These are phyloP conservation scores for Vicugna pacos DNA, from an alignment of 2,113 vertebrate genomes.

Conservation along the genomic window DNA sequence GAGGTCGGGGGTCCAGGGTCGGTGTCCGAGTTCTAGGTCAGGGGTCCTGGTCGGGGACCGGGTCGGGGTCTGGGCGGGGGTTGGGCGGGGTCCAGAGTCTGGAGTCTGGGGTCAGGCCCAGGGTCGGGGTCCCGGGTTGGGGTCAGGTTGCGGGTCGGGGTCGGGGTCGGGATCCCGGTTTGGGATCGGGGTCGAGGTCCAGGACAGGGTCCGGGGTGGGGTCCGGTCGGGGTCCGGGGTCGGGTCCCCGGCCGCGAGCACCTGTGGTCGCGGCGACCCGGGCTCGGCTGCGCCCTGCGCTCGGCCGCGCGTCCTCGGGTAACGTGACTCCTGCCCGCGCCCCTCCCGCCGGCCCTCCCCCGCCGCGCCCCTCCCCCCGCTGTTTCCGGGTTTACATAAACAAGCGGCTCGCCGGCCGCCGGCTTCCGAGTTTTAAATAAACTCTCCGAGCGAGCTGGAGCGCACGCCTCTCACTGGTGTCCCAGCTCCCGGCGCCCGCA, in stretches of 20 bases:
- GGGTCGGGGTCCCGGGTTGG: neutral
- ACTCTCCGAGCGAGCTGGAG: conserved; percentile 60
- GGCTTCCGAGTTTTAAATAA: conserved; percentile 75
- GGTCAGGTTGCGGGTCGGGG: no score
- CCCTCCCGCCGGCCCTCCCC: conserved; percentile 15
- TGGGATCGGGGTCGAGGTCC: no score
- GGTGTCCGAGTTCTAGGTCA: neutral
- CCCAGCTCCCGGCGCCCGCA: neutral
- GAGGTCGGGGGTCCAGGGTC: neutral
- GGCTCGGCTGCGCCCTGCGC: no score
- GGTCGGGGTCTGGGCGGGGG: neutral
- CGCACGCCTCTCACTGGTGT: neutral
- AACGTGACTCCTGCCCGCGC: no score
- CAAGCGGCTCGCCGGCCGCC: conserved; percentile 72
- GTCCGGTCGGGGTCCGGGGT: no score
- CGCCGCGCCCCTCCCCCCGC: conserved; percentile 46
- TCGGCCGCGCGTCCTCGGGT: no score
- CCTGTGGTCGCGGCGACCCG: no score
- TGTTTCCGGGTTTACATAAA: conserved; percentile 88
- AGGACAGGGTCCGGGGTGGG: no score
- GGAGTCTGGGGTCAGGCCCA: neutral
- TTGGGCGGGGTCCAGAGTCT: neutral
- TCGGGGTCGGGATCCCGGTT: no score
- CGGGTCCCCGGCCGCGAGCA: no score
- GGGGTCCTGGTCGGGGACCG: neutral